A percentile compares a stretch with the other conserved stretches of the same genome.
These are phyloP conservation scores for Halcyon smyrnensis DNA, from an alignment of 2,797 vertebrate genomes.

Conservation along the genomic window DNA sequence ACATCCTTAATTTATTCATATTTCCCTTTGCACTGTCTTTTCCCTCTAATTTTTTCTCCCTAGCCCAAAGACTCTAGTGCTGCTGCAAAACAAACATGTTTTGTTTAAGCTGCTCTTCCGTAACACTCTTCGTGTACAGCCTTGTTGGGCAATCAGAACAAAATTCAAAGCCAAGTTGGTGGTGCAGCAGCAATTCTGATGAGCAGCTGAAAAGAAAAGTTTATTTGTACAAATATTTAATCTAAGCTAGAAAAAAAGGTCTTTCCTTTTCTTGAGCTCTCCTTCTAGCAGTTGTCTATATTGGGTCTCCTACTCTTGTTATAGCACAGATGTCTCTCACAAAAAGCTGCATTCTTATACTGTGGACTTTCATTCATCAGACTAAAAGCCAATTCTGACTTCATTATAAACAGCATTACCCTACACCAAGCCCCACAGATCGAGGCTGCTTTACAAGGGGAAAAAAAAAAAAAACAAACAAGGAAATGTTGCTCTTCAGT, in stretches of 20 bases:
- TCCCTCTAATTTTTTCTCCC: background rate
- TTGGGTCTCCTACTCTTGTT: conserved; percentile 74
- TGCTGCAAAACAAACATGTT: conserved; percentile 69
- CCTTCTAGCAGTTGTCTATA: conserved; percentile 73
- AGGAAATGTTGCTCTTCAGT: background rate
- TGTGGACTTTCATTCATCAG: conserved; percentile 73
- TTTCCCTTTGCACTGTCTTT: background rate
- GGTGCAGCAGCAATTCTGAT: conserved; percentile 74
- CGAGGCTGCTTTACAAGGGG: conserved; percentile 30
- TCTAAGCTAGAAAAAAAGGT: conserved; percentile 62
- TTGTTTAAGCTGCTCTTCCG: conserved; percentile 67
- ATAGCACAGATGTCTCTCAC: conserved; percentile 77
- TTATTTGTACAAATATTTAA: conserved; percentile 79
- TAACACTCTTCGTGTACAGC: conserved; percentile 50
- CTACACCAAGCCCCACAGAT: conserved; percentile 62
- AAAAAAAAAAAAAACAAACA: background rate
- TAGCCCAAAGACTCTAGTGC: conserved; percentile 37
- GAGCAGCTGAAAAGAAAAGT: conserved; percentile 76
- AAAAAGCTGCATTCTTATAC: conserved; percentile 78
- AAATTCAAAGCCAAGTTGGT: conserved; percentile 76
- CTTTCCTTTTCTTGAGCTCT: conserved; percentile 69
- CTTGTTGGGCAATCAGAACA: conserved; percentile 71
- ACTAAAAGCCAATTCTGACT: conserved; percentile 69
- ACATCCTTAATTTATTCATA: background rate
- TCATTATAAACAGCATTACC: conserved; percentile 69